Evolutionary conservation across 2,797 vertebrate genomes (phyloP), one percentile per base, ranked within the genome.

Genomic region (Acanthurus lineatus): DNA sequence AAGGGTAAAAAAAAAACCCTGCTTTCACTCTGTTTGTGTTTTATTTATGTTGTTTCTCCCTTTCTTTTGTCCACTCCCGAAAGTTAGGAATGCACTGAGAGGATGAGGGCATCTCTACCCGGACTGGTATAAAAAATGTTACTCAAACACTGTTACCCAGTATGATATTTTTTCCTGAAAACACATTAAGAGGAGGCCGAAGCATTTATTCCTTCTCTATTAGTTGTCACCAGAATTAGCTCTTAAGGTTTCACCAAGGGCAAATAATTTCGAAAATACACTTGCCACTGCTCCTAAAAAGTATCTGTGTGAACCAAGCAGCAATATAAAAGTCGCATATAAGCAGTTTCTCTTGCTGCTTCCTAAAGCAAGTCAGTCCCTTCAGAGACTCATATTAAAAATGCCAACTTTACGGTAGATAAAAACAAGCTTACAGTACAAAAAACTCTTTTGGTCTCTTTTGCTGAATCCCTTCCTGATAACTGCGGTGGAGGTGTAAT

Each of bases 11-110:
- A 73, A 15, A 7, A 42, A 17, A 15, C 12, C 47, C 48, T 35
- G 6, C 42, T 73, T 69, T 69, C 20, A 40, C 45, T 64, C 65
- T 47, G 19, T 49, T 83, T 10, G 38, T 78, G 61, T 74, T 84
- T 84, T 76, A 82, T 88, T 83, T 45, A 72, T 78, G 59, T 56
- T 79, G 38, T 59, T 71, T 79, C 16, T 76, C 20, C 19, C 16
- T 63, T 68, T 75, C 15, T 65, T 71, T 70, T 61, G 59, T 69
- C 64, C 58, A 12, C 42, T 32, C n/a, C 9, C 57, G 52, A 52
- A 45, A 67, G 5, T 49, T 52, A 40, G 51, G 48, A 64, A 63
- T 45, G 45, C 12, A 49, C 16, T 49, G 20, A 58, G 59, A 56
- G 57, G 19, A 48, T 17, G 28, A 72, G n/a, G 47, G 28, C 1